Base-by-base conservation (phyloP, 2,113 vertebrate genomes). In the Galbula dea region DNA sequence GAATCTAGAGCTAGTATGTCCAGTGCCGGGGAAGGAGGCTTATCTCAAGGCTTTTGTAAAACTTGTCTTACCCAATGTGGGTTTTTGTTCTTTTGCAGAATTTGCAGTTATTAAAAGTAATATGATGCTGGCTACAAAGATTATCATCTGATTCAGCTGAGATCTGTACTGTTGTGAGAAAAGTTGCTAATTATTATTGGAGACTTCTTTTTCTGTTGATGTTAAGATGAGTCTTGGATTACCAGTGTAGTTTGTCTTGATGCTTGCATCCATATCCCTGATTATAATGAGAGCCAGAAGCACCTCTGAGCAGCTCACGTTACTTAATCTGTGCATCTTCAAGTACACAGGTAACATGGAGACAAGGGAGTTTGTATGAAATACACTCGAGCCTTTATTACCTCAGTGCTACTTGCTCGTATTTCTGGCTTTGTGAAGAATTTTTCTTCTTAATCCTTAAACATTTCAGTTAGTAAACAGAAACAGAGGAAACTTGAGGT, bases 221-320 rank as follows among this genome's bases (percentile, higher is more conserved):
- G 27, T 48, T 41, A 55, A 63, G 65, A 68, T 29, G 71, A 37
- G 52, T 73, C 78, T 20, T 24, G 37, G 59, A 20, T 86, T 78
- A 11, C 32, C 30, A 2, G 32, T 39, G 74, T 66, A 18, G 26
- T 13, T 63, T 82, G n/a, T 54, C 72, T 88, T 55, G 89, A 91
- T 90, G 92, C 55, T 65, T 90, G 86, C 97, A 43, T 96, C 95
- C 63, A 16, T 97, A 95, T 97, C 96, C 96, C 97, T 96, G 97
- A 94, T 96, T 83, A 86, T 72, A 86, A 73, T 58, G 84, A 96
- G 93, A 96, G 92, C 95, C 55, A 55, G 94, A 96, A 97, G 93
- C 97, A 97, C 97, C 97, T 97, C 96, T 78, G 96, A 86, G 79
- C 97, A 96, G 93, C 94, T 97, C 93, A 23, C 93, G 96, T 95